Evolutionary conservation across 2,888 invertebrate genomes (phyloP).

Genomic region (Halocaridina rubra): DNA sequence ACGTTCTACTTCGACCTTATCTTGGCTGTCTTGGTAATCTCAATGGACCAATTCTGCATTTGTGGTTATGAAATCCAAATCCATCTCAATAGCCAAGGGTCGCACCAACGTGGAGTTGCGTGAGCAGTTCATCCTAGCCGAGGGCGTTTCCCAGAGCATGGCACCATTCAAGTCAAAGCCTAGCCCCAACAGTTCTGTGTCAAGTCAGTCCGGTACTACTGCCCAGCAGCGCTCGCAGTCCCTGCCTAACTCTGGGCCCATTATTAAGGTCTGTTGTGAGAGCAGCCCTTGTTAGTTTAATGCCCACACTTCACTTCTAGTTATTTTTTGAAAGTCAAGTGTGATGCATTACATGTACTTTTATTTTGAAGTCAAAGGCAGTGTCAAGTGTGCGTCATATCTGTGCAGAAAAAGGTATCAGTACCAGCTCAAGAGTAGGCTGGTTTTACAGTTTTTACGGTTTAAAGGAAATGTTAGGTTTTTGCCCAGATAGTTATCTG

Average conservation of each 20-base stretch:
- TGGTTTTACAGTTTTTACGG: too few species aligned
- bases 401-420: too few species aligned
- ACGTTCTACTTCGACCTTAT: constrained; percentile 50
- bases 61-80: constrained; percentile 11
- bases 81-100: constrained; percentile 85
- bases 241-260: constrained; percentile 82
- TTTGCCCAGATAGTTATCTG: too few species aligned
- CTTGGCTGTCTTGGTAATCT: constrained; percentile 38
- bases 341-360: background rate
- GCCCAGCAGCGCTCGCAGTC: constrained; percentile 66
- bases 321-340: background rate
- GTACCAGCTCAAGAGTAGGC: too few species aligned
- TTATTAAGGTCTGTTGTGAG: constrained; percentile 84
- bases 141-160: constrained; percentile 99
- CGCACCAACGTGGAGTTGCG: constrained; percentile 99
- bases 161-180: constrained; percentile 94
- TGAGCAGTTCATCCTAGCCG: constrained; percentile 98
- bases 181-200: constrained; percentile 75
- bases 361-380: constrained; percentile 12
- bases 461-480: too few species aligned
- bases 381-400: too few species aligned
- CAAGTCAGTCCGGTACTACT: constrained; percentile 67
- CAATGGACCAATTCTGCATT: background rate
- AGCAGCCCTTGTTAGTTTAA: constrained; percentile 23
- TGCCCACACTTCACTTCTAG: constrained; percentile 27